Percentiles rank a stretch among this genome's conserved stretches.
phyloP scores from a whole-genome alignment of 1,140 invertebrate genomes.

The Hypothenemus hampei region DNA sequence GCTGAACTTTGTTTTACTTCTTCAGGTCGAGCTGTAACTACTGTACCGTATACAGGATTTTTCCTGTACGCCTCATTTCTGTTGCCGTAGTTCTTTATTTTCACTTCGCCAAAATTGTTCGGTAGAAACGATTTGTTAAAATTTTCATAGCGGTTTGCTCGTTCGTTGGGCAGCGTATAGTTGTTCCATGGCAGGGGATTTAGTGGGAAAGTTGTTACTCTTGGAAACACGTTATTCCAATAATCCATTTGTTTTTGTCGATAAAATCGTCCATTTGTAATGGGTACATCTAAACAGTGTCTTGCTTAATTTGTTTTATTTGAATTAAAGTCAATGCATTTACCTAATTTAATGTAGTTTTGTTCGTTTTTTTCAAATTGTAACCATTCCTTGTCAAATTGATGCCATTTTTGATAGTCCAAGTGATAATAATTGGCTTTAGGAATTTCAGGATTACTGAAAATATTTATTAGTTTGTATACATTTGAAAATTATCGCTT shows the following conservation, averaged over 20 bases:
- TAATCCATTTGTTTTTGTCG: conserved; percentile 61
- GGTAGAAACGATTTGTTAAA: conserved; percentile 19
- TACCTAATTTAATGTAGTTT: conserved; percentile 72
- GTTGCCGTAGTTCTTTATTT: background rate
- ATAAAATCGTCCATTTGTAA: conserved; percentile 58
- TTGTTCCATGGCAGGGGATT: conserved; percentile 16
- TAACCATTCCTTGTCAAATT: conserved; percentile 73
- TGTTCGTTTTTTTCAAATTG: conserved; percentile 67
- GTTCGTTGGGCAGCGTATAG: background rate
- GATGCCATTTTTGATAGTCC: conserved; percentile 57
- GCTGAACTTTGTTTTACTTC: conserved; percentile 41
- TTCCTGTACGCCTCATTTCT: background rate
- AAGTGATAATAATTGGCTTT: conserved; percentile 50
- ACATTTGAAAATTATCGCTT: background rate
- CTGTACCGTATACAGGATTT: background rate
- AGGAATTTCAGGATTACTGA: conserved; percentile 69
- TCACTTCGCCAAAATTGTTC: background rate
- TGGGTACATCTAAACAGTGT: conserved; percentile 56
- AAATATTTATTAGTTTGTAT: background rate
- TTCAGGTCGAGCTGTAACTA: conserved; percentile 6
- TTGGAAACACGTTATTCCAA: conserved; percentile 67
- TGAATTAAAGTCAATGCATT: conserved; percentile 28
- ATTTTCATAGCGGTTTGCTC: conserved; percentile 9
- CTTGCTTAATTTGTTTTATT: background rate
- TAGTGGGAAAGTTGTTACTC: conserved; percentile 46